Evolutionary conservation across 2,797 vertebrate species (phyloP), one percentile per base, ranked within the genome.

Genomic region (Novumbra hubbsi): DNA sequence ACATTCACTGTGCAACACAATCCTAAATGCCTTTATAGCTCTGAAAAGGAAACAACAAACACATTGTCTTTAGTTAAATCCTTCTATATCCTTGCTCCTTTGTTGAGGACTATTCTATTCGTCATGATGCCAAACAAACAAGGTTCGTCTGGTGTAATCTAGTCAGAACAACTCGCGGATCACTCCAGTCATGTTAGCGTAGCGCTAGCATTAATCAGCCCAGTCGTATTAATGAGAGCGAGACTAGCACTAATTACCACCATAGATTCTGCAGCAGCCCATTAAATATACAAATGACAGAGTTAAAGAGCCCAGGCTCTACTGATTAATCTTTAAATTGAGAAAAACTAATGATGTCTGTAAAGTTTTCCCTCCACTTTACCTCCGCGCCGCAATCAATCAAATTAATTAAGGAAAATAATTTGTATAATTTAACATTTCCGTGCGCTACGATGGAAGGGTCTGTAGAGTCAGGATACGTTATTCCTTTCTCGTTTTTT

Each of bases 221-320:
- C 96, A 95, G 96, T 95, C 94, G 94, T 98, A 99, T 99, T 99
- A 99, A 99, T 99, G 97, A 99, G 97, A 96, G 96, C 96, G 96
- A 95, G 95, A 96, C 96, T 89, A 96, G 96, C 97, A 96, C 98
- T 99, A 99, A 99, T 99, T 99, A 99, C 97, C 96, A 96, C 96
- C 97, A 99, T 99, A 99, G 97, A 99, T 99, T 99, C 98, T 98
- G 97, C 95, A 97, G 96, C 98, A 99, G 96, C 96, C 96, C 98
- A 99, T 99, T 99, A 99, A 98, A 99, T 99, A 99, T 99, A 98
- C 97, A 99, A 99, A 99, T 99, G 98, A 99, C 96, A 96, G 96
- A 98, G 99, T 98, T 99, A 99, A 98, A 98, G 96, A 98, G 96
- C 97, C 96, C 95, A 95, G 96, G 96, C 96, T 96, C 96, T 96